Base-by-base conservation (phyloP, 2,888 invertebrate genomes). In the Bellardia bayeri region DNA sequence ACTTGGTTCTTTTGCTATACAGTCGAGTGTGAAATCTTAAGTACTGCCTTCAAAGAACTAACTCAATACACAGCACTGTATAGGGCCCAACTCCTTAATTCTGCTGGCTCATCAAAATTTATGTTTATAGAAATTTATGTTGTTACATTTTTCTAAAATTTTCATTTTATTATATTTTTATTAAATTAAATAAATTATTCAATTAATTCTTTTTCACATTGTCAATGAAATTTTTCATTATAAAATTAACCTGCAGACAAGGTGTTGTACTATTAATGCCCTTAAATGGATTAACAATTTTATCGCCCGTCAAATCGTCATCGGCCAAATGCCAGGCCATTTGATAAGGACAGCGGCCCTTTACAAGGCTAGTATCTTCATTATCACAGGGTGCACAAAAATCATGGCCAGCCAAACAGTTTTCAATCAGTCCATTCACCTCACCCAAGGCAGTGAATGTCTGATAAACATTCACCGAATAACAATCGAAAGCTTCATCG, bases 201-300 rank as follows among this genome's bases (percentile, higher is more conserved):
- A 3, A 68, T 68, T n/a, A 68, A 42, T 3, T n/a, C 2, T 69
- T 79, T 6, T 82, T 61, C 0, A 78, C 66, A 72, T 7, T 5
- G 14, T 56, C 49, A 9, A 9, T n/a, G 11, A 86, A 78, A 30
- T 37, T 78, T 51, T 82, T 87, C 4, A 79, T 84, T 14, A 88
- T 84, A 49, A 89, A 89, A 87, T 89, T 89, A 13, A 89, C 58
- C 40, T 89, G 89, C 42, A 89, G 61, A 66, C 89, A 89, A 11
- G 89, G 86, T 49, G 88, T 88, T 5, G 89, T 76, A 54, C 82
- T 87, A 30, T 81, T 76, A 9, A 89, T 68, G 11, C 87, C 87
- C 61, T 88, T 89, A 45, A 89, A 88, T 5, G 89, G 88, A 75
- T 89, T 89, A 16, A 78, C 82, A 45, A 88, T 89, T 51, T 86